A percentile compares a stretch with the other conserved stretches of the same genome.
phyloP scores from a whole-genome alignment of 2,113 vertebrate genomes.

The Nothocercus julius region DNA sequence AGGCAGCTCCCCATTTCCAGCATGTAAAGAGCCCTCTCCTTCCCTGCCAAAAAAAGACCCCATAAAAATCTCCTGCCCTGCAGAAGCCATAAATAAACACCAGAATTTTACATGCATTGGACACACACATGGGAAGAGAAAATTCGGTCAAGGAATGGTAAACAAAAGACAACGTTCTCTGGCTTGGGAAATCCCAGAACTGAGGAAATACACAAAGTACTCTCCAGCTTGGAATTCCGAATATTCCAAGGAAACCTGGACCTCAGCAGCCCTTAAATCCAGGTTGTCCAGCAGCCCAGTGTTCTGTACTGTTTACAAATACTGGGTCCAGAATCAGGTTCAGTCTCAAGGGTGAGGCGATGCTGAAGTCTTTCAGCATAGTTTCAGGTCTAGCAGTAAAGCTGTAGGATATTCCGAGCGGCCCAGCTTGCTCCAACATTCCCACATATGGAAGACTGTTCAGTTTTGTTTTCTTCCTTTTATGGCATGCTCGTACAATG shows the following conservation, averaged over 20 bases:
- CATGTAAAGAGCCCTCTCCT: accelerated
- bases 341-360: background rate
- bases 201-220: background rate
- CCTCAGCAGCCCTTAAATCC: background rate
- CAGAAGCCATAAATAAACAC: background rate
- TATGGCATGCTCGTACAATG: background rate
- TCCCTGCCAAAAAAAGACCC: background rate
- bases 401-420: background rate
- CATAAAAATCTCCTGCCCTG: background rate
- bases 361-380: background rate
- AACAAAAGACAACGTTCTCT: background rate
- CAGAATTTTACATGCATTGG: background rate
- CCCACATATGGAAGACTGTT: background rate
- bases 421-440: background rate
- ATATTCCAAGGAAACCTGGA: background rate
- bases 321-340: accelerated
- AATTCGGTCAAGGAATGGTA: background rate
- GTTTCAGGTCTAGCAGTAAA: background rate
- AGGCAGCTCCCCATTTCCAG: background rate
- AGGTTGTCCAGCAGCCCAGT: background rate
- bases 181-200: background rate
- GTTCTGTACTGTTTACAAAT: background rate
- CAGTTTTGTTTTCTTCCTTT: background rate
- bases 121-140: background rate
- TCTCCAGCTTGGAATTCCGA: background rate